Percentiles rank a stretch among this genome's conserved stretches.
Conservation (phyloP, 2,113 vertebrate species). For the Crotalus tigris region DNA sequence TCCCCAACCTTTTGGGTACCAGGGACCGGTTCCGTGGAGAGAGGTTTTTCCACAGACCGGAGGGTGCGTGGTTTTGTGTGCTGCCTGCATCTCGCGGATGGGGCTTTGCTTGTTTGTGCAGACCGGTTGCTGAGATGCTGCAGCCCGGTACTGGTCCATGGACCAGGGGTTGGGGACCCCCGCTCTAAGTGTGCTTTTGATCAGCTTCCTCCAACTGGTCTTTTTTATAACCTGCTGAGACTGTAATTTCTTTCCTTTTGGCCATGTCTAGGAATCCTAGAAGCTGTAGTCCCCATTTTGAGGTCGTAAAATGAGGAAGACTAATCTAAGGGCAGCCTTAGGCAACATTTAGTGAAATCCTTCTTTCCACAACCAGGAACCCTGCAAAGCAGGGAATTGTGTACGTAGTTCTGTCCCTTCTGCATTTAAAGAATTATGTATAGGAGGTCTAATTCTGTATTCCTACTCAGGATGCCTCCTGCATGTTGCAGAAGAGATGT, state of each 20-base stretch:
- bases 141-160: too few species aligned
- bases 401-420: neutral
- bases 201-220: neutral
- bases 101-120: too few species aligned
- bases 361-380: neutral
- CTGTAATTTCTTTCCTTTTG: neutral
- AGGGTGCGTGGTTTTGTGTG: too few species aligned
- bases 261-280: neutral
- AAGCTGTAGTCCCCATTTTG: neutral
- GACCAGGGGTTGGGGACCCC: too few species aligned
- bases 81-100: too few species aligned
- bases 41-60: too few species aligned
- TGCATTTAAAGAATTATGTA: neutral
- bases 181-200: neutral
- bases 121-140: too few species aligned
- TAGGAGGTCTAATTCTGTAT: neutral
- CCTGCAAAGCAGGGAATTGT: neutral
- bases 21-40: too few species aligned
- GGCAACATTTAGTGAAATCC: neutral
- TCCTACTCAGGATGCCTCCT: neutral
- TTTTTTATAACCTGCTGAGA: neutral
- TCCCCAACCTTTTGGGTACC: too few species aligned
- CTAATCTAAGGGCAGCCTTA: neutral
- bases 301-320: neutral
- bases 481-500: neutral